Base-by-base conservation (phyloP, 2,113 vertebrate genomes). In the Leptobrachium leishanense region DNA sequence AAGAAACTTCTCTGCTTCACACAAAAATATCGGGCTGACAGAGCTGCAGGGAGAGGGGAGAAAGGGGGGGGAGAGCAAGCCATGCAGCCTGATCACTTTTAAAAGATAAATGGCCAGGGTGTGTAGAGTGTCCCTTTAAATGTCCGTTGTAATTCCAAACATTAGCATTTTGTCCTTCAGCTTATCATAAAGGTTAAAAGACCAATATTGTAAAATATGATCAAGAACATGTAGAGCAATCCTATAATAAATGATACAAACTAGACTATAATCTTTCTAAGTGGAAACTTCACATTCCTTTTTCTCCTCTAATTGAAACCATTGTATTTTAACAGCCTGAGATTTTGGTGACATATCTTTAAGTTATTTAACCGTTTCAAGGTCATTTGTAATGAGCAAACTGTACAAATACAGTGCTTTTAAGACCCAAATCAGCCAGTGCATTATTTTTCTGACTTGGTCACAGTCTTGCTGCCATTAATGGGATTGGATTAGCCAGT, bases 401-500 rank as follows among this genome's bases (percentile, higher is more conserved):
- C 44, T 74, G 70, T 74, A 74, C 62, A 74, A 50, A 46, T 15
- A 2, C 42, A 50, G 67, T 62, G 54, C 67, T 44, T 54, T 77
- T 71, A 71, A 63, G 68, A 54, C 41, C 20, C 2, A 6, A 62
- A 68, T 74, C 42, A 3, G 64, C 75, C 80, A 73, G 2, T 59
- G 0, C 0, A 0, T 55, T 77, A 1, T 3, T 50, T 44, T 72
- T 13, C 66, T 53, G 76, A 86, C 81, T 81, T 72, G 42, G 82
- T 44, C 79, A 76, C 81, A 76, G 82, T 77, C 83, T 81, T 74
- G 77, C 72, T 82, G 84, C 87, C 0, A 65, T 78, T 83, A 84
- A 86, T 85, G 81, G 80, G 54, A 85, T 74, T 73, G 85, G 85
- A 87, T 85, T 85, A 85, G 75, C 82, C 83, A 72, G 40, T 86